These are phyloP conservation scores for Catostylus mosaicus DNA, from an alignment of 30 jellyfish, hydroid and myxozoan species.

Conservation along the genomic window DNA sequence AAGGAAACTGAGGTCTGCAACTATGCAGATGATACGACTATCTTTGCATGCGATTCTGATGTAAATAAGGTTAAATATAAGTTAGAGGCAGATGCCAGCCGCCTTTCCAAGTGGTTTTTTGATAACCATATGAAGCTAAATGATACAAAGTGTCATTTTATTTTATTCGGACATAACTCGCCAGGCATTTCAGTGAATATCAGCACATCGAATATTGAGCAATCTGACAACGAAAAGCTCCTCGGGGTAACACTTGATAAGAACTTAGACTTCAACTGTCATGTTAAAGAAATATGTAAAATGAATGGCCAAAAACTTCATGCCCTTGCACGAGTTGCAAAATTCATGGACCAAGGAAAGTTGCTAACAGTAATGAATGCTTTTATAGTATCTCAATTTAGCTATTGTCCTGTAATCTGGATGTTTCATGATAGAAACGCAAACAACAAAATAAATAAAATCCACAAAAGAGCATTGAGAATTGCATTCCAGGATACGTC, in stretches of 20 bases:
- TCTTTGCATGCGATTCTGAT: constrained; percentile 23
- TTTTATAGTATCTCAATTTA: constrained; percentile 24
- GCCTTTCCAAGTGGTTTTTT: constrained; percentile 12
- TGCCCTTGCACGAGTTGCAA: no score
- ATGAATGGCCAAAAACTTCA: constrained; percentile 38
- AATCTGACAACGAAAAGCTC: constrained; percentile 15
- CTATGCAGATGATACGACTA: no score
- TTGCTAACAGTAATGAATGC: constrained; percentile 23
- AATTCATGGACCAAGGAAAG: constrained; percentile 32
- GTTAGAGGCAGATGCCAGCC: constrained; percentile 10
- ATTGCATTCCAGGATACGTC: no score
- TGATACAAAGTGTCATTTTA: background rate
- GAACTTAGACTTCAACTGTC: constrained; percentile 3
- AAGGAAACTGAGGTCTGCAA: constrained; percentile 1
- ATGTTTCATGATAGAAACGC: constrained; percentile 14
- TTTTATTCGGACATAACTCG: background rate
- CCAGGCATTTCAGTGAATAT: constrained; percentile 1
- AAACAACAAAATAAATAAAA: background rate
- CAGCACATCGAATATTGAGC: background rate
- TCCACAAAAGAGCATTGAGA: constrained; percentile 11
- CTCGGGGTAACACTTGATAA: constrained; percentile 20
- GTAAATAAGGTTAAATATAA: constrained; percentile 4
- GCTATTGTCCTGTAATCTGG: constrained; percentile 41
- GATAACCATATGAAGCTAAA: background rate
- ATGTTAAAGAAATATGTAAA: constrained; percentile 29